Evolutionary conservation across 2,113 vertebrate species (phyloP).

Genomic region (Vanacampus margaritifer): DNA sequence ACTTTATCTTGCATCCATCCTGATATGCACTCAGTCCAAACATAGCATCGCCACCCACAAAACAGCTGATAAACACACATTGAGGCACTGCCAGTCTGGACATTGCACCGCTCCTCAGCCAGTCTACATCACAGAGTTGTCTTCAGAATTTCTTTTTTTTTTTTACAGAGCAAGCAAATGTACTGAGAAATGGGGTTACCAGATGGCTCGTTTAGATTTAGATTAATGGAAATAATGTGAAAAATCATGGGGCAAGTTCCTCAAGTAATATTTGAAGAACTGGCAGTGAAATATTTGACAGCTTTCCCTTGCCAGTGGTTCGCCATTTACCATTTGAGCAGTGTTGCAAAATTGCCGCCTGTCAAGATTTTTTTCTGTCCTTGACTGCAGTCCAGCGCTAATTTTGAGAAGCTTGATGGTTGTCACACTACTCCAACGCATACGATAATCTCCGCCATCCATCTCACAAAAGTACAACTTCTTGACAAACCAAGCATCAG

Average conservation of each 20-base stretch:
- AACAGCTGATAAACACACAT: conserved; percentile 43
- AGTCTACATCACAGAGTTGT: background rate
- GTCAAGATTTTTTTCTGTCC: too few species aligned
- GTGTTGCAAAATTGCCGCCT: too few species aligned
- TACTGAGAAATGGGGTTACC: too few species aligned
- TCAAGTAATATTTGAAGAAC: background rate
- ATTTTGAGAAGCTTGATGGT: too few species aligned
- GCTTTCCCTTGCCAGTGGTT: too few species aligned
- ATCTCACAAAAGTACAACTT: too few species aligned
- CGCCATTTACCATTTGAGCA: too few species aligned
- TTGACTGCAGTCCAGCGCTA: too few species aligned
- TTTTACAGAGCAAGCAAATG: background rate
- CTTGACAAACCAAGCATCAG: too few species aligned
- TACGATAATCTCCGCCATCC: too few species aligned
- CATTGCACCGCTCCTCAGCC: conserved; percentile 1
- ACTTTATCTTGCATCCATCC: conserved; percentile 60
- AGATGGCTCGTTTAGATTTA: too few species aligned
- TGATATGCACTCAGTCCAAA: conserved; percentile 40
- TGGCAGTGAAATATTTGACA: background rate
- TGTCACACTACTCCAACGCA: too few species aligned
- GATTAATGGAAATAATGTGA: background rate
- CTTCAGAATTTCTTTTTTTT: background rate
- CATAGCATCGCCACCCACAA: conserved; percentile 52
- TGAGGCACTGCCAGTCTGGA: conserved; percentile 26
- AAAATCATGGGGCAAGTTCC: background rate